These are phyloP conservation scores for Limnephilus marmoratus DNA, from an alignment of 2,888 invertebrate species.

Conservation along the genomic window DNA sequence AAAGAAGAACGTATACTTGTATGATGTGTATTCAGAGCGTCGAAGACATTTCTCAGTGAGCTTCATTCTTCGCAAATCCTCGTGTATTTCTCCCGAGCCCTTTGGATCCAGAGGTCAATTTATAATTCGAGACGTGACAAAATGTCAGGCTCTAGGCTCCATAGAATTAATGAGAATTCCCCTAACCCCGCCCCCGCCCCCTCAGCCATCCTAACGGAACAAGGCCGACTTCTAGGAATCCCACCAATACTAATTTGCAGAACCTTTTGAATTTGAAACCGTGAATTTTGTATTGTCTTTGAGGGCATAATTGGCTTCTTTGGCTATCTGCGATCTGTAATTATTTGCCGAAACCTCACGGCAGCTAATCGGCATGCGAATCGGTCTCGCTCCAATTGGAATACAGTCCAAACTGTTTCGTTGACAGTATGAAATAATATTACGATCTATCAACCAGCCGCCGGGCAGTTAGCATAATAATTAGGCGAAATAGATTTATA, in stretches of 20 bases:
- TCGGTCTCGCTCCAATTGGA: not conserved
- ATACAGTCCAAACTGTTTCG: not conserved
- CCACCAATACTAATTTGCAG: conserved; percentile 31
- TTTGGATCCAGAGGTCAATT: conserved; percentile 12
- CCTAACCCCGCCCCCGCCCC: not conserved
- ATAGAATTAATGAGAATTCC: conserved; percentile 46
- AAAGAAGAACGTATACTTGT: not conserved
- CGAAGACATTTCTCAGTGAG: not conserved
- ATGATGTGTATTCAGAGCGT: not conserved
- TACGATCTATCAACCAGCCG: not conserved
- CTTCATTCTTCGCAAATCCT: not conserved
- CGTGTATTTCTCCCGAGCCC: not conserved
- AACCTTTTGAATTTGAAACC: not conserved
- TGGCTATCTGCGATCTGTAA: conserved; percentile 35
- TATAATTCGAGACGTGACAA: conserved; percentile 30
- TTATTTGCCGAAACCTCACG: conserved; percentile 7
- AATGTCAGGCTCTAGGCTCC: not conserved
- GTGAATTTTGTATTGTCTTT: conserved; percentile 40
- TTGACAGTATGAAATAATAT: not conserved
- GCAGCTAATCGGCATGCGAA: not conserved
- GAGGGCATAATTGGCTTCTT: conserved; percentile 24
- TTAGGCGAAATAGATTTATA: no score
- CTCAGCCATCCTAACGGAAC: not conserved
- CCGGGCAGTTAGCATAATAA: no score
- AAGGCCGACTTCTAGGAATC: conserved; percentile 9